These are phyloP conservation scores for Coluber constrictor DNA, from an alignment of 2,797 vertebrate genomes.

Conservation along the genomic window DNA sequence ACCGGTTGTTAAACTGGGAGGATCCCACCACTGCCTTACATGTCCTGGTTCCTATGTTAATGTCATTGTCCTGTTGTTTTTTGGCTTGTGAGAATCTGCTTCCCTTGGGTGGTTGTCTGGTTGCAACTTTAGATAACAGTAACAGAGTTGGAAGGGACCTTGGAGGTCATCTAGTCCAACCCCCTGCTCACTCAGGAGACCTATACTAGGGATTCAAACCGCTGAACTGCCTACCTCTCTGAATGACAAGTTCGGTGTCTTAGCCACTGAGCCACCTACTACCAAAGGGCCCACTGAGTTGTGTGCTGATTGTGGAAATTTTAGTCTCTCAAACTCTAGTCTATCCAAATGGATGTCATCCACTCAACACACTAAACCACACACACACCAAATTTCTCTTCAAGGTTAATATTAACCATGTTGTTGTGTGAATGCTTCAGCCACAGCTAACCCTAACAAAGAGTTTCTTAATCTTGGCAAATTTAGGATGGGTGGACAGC, in stretches of 20 bases:
- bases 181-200: too few species aligned
- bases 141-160: too few species aligned
- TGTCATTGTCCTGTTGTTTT: not conserved
- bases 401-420: not conserved
- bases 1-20: too few species aligned
- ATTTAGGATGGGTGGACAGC: not conserved
- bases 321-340: not conserved
- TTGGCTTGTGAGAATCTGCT: not conserved
- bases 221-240: too few species aligned
- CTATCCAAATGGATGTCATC: not conserved
- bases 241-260: too few species aligned
- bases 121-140: not conserved
- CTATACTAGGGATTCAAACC: too few species aligned
- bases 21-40: too few species aligned
- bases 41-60: not conserved
- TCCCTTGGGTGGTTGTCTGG: not conserved
- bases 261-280: not conserved
- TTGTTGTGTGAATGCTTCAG: not conserved
- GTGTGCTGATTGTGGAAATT: not conserved
- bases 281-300: not conserved
- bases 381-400: not conserved
- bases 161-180: too few species aligned
- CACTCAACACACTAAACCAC: not conserved
- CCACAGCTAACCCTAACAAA: not conserved
- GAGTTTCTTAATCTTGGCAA: not conserved